Evolutionary conservation across 2,797 vertebrate genomes (phyloP), one percentile per base, ranked within the genome.

Genomic region (Serranus cabrilla): DNA sequence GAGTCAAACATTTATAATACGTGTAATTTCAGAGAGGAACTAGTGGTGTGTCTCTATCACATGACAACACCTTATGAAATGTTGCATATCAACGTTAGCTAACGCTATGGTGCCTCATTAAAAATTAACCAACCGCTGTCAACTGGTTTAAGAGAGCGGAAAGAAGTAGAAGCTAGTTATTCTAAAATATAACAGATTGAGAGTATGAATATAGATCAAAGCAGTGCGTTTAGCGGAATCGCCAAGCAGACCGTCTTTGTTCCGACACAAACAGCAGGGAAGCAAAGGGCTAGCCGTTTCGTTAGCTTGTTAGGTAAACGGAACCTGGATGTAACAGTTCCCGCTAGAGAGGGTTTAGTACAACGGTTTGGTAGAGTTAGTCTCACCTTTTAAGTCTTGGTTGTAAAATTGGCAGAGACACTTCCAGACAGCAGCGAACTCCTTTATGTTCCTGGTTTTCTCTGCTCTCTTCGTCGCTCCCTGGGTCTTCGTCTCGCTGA

Each of bases 341-440:
- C n/a, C 23, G 21, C 11, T 10, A 16, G n/a, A 4, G 16, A 47
- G 7, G 40, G 2, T 23, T 17, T 2, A 21, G 2, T 11, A 2
- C 1, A n/a, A 5, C 14, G 4, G 5, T 54, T 20, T 2, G 9
- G 0, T n/a, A 31, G 18, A 66, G 20, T 31, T 20, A 1, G 6
- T 1, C 89, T 86, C 66, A 92, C 91, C 87, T 93, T 81, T 3
- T 52, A 55, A 1, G n/a, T 27, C 5, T 56, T 56, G 37, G 47
- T 58, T 46, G 27, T 2, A 37, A 43, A 56, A 14, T 51, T 25
- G 13, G 45, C 21, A 64, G 3, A 61, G 71, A 80, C 7, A 13
- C 9, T 39, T 2, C 23, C 60, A 34, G 31, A 27, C 46, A n/a
- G 58, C 31, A 16, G 55, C 11, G 7, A 16, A 63, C 23, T 78